These are phyloP conservation scores for Bettongia penicillata DNA, from an alignment of 2,113 vertebrate species.

Conservation along the genomic window DNA sequence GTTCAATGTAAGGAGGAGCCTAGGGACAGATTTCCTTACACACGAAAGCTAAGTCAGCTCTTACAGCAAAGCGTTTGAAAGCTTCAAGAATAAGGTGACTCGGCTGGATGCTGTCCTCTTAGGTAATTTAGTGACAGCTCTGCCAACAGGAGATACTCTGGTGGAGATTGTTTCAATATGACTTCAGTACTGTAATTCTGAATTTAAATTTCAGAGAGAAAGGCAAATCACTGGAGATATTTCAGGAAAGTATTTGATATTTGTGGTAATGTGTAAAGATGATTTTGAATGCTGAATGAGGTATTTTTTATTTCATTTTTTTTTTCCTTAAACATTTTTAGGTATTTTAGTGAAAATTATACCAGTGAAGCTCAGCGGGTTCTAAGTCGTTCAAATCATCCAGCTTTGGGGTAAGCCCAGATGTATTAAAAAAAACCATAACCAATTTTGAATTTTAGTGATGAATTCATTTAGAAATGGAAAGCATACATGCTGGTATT, in stretches of 20 bases:
- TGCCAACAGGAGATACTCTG: not conserved
- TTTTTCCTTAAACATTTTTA: constrained; percentile 71
- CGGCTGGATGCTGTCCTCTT: constrained; percentile 6
- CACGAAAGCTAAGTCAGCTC: not conserved
- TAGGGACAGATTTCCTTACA: not conserved
- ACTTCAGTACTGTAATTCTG: not conserved
- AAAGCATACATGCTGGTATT: constrained; percentile 21
- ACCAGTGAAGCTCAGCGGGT: constrained; percentile 90
- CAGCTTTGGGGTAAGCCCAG: constrained; percentile 92
- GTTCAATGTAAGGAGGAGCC: not conserved
- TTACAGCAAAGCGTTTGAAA: constrained; percentile 30
- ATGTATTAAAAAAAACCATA: constrained; percentile 8
- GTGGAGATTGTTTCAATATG: not conserved
- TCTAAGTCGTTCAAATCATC: constrained; percentile 94
- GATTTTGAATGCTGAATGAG: constrained; percentile 3
- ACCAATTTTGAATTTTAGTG: constrained; percentile 13
- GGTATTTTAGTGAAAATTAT: constrained; percentile 96
- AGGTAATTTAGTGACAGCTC: not conserved
- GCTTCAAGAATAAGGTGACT: not conserved
- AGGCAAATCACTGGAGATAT: not conserved
- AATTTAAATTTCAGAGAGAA: not conserved
- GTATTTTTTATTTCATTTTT: constrained; percentile 7
- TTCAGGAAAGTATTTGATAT: not conserved
- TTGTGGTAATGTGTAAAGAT: not conserved
- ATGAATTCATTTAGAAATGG: constrained; percentile 29